These are phyloP conservation scores for Drosophila simulans DNA, from an alignment of 1,140 invertebrate species.

Conservation along the genomic window DNA sequence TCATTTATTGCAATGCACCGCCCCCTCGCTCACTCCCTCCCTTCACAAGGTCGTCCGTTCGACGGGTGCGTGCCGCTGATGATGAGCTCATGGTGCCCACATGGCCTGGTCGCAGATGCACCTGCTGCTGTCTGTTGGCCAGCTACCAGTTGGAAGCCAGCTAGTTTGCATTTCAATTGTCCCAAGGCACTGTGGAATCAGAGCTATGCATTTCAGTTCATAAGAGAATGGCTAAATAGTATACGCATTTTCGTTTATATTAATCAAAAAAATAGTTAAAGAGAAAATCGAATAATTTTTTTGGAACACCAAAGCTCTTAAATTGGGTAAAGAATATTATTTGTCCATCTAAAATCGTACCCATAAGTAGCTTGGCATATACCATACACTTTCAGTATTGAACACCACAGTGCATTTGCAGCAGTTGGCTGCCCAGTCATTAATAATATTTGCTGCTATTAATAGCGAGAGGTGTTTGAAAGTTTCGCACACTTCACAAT, in stretches of 20 bases:
- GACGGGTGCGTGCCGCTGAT: conserved; percentile 63
- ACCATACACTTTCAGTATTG: not conserved
- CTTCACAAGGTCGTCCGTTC: conserved; percentile 60
- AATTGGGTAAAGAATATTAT: too few species aligned
- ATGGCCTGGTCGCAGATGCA: conserved; percentile 45
- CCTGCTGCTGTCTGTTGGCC: conserved; percentile 53
- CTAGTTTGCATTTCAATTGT: conserved; percentile 72
- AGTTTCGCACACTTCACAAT: conserved; percentile 56
- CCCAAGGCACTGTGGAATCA: conserved; percentile 35
- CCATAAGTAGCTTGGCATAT: not conserved
- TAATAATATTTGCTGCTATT: conserved; percentile 70
- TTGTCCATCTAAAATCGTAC: too few species aligned
- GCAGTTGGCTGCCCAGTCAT: conserved; percentile 42
- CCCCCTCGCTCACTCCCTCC: conserved; percentile 19
- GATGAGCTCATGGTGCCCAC: conserved; percentile 67
- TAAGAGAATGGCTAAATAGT: too few species aligned
- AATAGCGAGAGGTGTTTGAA: conserved; percentile 69
- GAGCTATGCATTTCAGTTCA: not conserved
- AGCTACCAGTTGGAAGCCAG: conserved; percentile 47
- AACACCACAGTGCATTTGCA: conserved; percentile 29
- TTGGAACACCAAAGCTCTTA: too few species aligned
- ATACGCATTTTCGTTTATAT: too few species aligned
- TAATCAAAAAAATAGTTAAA: too few species aligned
- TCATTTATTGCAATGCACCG: conserved; percentile 18
- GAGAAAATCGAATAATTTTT: too few species aligned